These are phyloP conservation scores for Ryuthela nishihirai DNA, from an alignment of 2,888 invertebrate species.

Conservation along the genomic window DNA sequence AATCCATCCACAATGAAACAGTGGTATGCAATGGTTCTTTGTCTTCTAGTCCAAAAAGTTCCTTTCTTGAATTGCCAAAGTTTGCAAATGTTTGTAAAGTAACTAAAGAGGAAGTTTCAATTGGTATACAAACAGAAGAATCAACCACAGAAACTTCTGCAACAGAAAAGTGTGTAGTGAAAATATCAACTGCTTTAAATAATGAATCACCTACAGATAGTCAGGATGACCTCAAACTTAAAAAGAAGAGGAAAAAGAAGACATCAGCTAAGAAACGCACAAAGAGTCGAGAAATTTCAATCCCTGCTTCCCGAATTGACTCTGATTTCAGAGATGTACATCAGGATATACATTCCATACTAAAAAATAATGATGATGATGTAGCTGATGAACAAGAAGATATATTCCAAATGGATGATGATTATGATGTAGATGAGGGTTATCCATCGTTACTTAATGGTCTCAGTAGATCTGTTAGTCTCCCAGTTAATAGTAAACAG, in stretches of 20 bases:
- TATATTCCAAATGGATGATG: constrained; percentile 43
- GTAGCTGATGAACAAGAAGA: constrained; percentile 36
- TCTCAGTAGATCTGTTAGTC: constrained; percentile 28
- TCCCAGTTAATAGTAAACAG: constrained; percentile 19
- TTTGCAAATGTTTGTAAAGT: neutral
- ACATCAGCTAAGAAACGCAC: constrained; percentile 33
- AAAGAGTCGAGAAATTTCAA: constrained; percentile 13
- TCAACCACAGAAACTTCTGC: neutral
- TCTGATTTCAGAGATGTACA: too few relatives aligned
- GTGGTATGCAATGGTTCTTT: too few relatives aligned
- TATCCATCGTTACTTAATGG: constrained; percentile 2
- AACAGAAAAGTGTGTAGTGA: constrained; percentile 2
- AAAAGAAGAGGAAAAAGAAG: constrained; percentile 46
- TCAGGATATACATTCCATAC: neutral
- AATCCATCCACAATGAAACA: too few relatives aligned
- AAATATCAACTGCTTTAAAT: constrained; percentile 6
- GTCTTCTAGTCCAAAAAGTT: too few relatives aligned
- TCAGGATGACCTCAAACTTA: constrained; percentile 42
- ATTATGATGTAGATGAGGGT: constrained; percentile 37
- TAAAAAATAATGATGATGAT: neutral
- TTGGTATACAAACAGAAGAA: constrained; percentile 1
- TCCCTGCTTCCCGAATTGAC: neutral
- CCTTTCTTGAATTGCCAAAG: neutral
- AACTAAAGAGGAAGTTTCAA: neutral
- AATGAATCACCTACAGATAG: constrained; percentile 19